Conservation (phyloP, 2,797 vertebrate species). For the Gallinago nigripennis region DNA sequence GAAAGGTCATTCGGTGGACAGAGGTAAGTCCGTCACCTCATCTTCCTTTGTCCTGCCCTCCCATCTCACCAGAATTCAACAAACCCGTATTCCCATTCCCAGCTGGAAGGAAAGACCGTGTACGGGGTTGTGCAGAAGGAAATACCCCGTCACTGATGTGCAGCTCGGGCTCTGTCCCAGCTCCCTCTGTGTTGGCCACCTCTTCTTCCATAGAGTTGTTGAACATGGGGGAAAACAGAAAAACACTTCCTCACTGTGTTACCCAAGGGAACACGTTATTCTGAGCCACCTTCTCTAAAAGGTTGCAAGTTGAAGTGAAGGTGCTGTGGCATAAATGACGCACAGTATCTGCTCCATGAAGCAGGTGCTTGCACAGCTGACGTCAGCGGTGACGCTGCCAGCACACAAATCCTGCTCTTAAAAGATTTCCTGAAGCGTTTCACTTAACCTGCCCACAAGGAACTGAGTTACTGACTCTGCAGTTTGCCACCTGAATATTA, state of each 20-base stretch:
- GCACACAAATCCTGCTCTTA: background rate
- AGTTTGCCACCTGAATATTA: fast-evolving
- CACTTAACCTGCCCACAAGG: background rate
- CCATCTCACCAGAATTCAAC: background rate
- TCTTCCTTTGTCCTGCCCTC: background rate
- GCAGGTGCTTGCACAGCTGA: background rate
- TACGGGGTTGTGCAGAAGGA: fast-evolving
- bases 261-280: background rate
- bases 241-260: background rate
- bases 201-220: fast-evolving
- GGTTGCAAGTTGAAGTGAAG: background rate
- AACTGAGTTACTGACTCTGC: background rate
- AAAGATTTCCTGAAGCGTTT: background rate
- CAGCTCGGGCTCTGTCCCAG: background rate
- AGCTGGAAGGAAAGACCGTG: background rate
- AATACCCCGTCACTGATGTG: fast-evolving
- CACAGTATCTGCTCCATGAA: background rate
- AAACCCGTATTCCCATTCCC: background rate
- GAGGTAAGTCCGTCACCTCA: slow-evolving; percentile 80
- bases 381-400: background rate
- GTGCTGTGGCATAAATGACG: background rate
- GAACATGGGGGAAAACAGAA: background rate
- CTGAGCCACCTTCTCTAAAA: background rate
- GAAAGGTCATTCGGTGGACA: slow-evolving; percentile 97
- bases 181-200: fast-evolving